These are phyloP conservation scores for Kradibia gibbosae DNA, from an alignment of 1,140 invertebrate species.

Conservation along the genomic window DNA sequence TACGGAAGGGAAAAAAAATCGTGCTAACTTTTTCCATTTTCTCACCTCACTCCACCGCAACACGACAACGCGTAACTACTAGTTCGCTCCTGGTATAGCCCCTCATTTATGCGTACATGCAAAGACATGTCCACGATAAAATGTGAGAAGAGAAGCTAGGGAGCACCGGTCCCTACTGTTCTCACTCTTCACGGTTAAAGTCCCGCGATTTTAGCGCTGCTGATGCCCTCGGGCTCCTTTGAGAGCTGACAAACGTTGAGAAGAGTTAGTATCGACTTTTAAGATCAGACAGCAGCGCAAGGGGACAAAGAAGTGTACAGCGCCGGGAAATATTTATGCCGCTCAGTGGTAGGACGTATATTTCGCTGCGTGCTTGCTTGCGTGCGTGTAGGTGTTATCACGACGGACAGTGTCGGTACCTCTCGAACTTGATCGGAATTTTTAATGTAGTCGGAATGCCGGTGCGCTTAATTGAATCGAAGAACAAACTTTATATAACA, in stretches of 20 bases:
- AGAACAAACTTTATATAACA: constrained; percentile 9
- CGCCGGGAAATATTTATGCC: background rate
- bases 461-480: constrained; percentile 11
- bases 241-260: background rate
- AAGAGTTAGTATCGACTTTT: constrained; percentile 40
- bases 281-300: background rate
- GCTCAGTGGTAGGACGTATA: background rate
- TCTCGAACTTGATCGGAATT: constrained; percentile 32
- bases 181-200: background rate
- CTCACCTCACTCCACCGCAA: background rate
- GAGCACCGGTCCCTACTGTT: background rate
- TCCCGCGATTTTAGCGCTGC: constrained; percentile 8
- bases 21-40: constrained; percentile 29
- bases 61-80: constrained; percentile 2
- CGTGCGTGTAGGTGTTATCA: background rate
- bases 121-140: constrained; percentile 16
- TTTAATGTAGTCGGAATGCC: background rate
- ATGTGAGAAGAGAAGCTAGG: constrained; percentile 2
- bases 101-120: background rate
- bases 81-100: background rate
- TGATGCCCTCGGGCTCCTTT: constrained; percentile 1
- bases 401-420: background rate
- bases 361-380: background rate
- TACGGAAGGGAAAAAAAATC: constrained; percentile 35
- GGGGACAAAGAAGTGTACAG: constrained; percentile 28